phyloP scores from a whole-genome alignment of 2,797 vertebrate species.

The Esox masquinongy region DNA sequence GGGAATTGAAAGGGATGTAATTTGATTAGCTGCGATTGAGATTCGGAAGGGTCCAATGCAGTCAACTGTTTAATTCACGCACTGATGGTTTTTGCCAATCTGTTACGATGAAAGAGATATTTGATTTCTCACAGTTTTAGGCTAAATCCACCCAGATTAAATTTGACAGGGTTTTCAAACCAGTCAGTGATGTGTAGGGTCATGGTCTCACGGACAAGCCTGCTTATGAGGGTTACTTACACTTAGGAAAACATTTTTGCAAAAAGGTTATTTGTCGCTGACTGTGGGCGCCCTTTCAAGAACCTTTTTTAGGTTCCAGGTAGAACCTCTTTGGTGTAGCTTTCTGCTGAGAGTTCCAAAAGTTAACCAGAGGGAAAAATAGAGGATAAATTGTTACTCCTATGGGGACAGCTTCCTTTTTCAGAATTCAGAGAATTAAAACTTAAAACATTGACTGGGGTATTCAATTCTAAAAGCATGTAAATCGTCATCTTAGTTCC shows the following conservation, averaged over 20 bases:
- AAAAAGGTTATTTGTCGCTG: too few species aligned
- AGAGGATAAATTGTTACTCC: too few species aligned
- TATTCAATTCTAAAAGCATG: not conserved
- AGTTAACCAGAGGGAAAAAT: too few species aligned
- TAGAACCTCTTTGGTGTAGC: too few species aligned
- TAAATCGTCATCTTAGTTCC: not conserved
- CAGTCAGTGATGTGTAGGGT: not conserved
- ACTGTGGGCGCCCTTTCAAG: too few species aligned
- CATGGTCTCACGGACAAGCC: not conserved
- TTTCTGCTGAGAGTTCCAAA: too few species aligned
- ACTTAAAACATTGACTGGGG: not conserved
- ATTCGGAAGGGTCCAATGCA: not conserved
- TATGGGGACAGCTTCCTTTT: too few species aligned
- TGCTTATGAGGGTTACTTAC: not conserved
- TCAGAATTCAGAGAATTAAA: not conserved
- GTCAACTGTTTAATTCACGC: slow-evolving; percentile 12
- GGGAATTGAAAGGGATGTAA: slow-evolving; percentile 3
- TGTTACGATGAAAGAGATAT: slow-evolving; percentile 1
- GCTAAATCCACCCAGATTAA: not conserved
- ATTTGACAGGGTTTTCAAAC: not conserved
- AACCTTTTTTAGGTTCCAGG: too few species aligned
- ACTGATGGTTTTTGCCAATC: not conserved
- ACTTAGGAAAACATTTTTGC: too few species aligned
- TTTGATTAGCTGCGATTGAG: slow-evolving; percentile 6
- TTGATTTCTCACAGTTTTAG: not conserved